A percentile compares a stretch with the other conserved stretches of the same genome.
These are phyloP conservation scores for Pseudachorutes palmiensis DNA, from an alignment of 1,140 invertebrate genomes.

Conservation along the genomic window DNA sequence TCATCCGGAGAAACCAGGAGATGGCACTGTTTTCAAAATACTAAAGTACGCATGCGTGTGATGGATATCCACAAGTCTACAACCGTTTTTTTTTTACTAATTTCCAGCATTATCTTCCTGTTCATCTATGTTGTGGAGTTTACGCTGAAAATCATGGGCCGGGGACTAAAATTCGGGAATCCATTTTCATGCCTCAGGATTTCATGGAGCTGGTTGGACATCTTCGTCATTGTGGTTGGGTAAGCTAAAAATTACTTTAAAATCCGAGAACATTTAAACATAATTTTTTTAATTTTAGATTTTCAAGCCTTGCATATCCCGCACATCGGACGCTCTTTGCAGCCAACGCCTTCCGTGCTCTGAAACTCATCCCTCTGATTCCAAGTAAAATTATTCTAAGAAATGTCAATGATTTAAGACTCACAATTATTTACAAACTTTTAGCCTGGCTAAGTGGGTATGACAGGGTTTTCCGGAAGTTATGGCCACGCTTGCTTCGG, in stretches of 20 bases:
- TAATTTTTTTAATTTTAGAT: neutral
- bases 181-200: neutral
- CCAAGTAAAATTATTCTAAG: neutral
- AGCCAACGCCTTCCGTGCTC: neutral
- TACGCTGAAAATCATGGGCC: neutral
- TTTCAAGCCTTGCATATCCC: neutral
- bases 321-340: neutral
- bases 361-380: neutral
- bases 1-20: neutral
- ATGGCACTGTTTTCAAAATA: neutral
- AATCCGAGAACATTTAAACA: neutral
- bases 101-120: neutral
- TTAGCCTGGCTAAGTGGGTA: constrained; percentile 1
- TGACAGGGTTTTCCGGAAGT: neutral
- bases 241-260: neutral
- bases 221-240: neutral
- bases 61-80: neutral
- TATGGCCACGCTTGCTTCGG: neutral
- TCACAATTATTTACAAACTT: neutral
- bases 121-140: constrained; percentile 1
- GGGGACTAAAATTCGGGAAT: neutral
- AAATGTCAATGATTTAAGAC: neutral
- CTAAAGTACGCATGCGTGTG: neutral
- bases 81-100: neutral
- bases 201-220: neutral